A percentile compares a stretch with the other conserved stretches of the same genome.
Evolutionary conservation across 1,140 invertebrate species (phyloP).

Genomic region (Heliothis subflexa): DNA sequence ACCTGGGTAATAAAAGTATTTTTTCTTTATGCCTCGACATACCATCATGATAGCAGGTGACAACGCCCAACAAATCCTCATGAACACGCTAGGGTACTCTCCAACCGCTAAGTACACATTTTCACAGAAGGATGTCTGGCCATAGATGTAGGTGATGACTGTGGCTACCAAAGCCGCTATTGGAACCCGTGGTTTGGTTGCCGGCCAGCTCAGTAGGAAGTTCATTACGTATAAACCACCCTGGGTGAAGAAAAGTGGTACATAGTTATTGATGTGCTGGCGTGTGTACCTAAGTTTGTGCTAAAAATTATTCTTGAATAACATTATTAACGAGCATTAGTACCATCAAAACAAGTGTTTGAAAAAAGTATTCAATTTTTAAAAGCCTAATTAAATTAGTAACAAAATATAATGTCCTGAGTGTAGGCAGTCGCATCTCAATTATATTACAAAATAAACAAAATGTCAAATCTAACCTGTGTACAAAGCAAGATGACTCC

Average conservation of each 20-base stretch:
- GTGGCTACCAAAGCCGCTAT: slow-evolving; percentile 58
- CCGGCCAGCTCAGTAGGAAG: slow-evolving; percentile 75
- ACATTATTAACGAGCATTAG: too few relatives aligned
- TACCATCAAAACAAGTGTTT: too few relatives aligned
- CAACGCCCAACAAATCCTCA: slow-evolving; percentile 75
- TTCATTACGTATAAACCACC: slow-evolving; percentile 73
- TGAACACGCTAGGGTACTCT: slow-evolving; percentile 75
- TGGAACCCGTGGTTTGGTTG: slow-evolving; percentile 59
- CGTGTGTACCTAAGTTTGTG: too few relatives aligned
- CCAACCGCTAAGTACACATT: slow-evolving; percentile 72
- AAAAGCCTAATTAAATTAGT: too few relatives aligned
- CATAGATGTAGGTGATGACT: slow-evolving; percentile 70
- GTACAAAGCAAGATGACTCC: slow-evolving; percentile 75
- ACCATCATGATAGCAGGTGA: slow-evolving; percentile 67
- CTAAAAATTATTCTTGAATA: too few relatives aligned
- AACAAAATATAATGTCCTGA: too few relatives aligned
- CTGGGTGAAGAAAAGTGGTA: slow-evolving; percentile 51
- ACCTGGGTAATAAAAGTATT: too few relatives aligned
- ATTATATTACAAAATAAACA: too few relatives aligned
- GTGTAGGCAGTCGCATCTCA: too few relatives aligned
- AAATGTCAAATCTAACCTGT: slow-evolving; percentile 68
- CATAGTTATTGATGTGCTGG: too few relatives aligned
- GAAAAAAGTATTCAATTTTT: too few relatives aligned
- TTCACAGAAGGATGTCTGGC: slow-evolving; percentile 77
- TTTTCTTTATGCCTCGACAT: neutral